Percentiles rank a stretch among this genome's conserved stretches.
Evolutionary conservation across 2,113 vertebrate genomes (phyloP).

Genomic region (Alouatta palliata): DNA sequence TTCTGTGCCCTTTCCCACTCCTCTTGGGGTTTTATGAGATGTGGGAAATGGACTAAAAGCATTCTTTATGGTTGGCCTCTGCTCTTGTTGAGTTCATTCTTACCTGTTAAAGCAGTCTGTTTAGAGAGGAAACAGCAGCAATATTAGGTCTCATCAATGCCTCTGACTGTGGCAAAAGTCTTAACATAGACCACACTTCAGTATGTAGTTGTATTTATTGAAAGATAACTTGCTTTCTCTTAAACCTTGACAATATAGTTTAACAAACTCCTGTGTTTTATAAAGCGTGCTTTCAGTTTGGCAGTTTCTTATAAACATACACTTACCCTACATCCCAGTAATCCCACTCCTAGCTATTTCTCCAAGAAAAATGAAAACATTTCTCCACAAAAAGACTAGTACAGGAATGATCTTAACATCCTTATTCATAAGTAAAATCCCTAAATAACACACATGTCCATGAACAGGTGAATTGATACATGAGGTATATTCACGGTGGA

Average conservation of each 20-base stretch:
- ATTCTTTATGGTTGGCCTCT: constrained; percentile 47
- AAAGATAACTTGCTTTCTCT: constrained; percentile 39
- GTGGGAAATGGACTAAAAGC: constrained; percentile 30
- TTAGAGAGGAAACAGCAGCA: constrained; percentile 16
- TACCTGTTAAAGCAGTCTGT: constrained; percentile 56
- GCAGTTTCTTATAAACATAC: constrained; percentile 15
- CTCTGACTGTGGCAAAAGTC: constrained; percentile 8
- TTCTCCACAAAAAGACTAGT: neutral
- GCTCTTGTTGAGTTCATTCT: constrained; percentile 13
- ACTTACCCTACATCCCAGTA: neutral
- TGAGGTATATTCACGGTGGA: neutral
- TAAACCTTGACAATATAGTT: neutral
- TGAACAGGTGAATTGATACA: neutral
- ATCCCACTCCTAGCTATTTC: neutral
- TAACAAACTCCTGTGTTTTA: constrained; percentile 8
- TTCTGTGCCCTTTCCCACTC: constrained; percentile 20
- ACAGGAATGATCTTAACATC: neutral
- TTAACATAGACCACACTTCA: neutral
- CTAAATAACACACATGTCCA: neutral
- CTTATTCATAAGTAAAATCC: neutral
- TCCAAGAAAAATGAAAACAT: constrained; percentile 31
- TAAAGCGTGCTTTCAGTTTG: neutral
- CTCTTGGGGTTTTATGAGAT: constrained; percentile 46
- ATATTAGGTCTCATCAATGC: constrained; percentile 24
- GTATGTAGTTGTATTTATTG: neutral